Evolutionary conservation across 2,888 invertebrate species (phyloP).

Genomic region (Himalopsyche tibetana): DNA sequence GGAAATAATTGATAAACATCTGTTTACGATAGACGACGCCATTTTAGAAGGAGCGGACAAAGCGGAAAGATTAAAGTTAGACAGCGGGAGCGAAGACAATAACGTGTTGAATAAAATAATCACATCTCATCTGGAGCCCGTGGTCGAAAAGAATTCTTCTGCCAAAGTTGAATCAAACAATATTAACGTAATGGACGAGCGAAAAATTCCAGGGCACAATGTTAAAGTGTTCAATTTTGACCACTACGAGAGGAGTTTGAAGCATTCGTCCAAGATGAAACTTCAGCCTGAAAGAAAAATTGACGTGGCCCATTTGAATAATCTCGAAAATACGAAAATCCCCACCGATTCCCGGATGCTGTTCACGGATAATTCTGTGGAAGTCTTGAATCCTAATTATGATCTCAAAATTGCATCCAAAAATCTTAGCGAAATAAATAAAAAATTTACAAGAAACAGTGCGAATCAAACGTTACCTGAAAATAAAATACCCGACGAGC

Average conservation of each 20-base stretch:
- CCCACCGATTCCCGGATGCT: slow-evolving; percentile 73
- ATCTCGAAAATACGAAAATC: slow-evolving; percentile 75
- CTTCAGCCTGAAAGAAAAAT: slow-evolving; percentile 72
- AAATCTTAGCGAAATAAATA: slow-evolving; percentile 66
- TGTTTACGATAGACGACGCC: slow-evolving; percentile 61
- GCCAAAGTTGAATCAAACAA: slow-evolving; percentile 19
- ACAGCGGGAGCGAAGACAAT: neutral
- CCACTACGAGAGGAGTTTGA: slow-evolving; percentile 75
- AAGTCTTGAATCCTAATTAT: slow-evolving; percentile 65
- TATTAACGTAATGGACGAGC: slow-evolving; percentile 27
- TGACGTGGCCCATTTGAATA: slow-evolving; percentile 75
- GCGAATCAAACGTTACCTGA: slow-evolving; percentile 60
- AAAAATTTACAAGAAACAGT: slow-evolving; percentile 59
- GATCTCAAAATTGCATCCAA: slow-evolving; percentile 68
- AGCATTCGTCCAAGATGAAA: slow-evolving; percentile 70
- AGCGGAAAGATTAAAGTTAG: slow-evolving; percentile 12
- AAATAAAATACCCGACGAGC: slow-evolving; percentile 44
- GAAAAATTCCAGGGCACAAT: slow-evolving; percentile 56
- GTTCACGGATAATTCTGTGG: slow-evolving; percentile 53
- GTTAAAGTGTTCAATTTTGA: slow-evolving; percentile 77
- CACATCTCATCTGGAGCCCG: neutral
- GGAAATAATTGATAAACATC: slow-evolving; percentile 64
- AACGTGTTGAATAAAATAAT: neutral
- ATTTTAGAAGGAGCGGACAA: slow-evolving; percentile 48
- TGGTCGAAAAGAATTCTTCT: slow-evolving; percentile 29